phyloP scores from a whole-genome alignment of 2,888 invertebrate species.

The Auanema freiburgensis region DNA sequence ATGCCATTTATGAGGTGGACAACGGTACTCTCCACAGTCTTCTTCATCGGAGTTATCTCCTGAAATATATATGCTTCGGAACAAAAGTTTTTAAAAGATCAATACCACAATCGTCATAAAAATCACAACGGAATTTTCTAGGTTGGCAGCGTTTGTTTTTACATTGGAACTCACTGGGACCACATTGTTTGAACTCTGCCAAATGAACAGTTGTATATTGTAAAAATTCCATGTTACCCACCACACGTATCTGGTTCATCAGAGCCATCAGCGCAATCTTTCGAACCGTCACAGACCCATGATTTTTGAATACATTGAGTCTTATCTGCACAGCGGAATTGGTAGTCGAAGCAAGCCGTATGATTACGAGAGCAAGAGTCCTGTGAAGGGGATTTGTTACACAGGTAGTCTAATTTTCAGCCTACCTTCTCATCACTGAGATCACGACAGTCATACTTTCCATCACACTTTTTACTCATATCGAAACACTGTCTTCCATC shows the following conservation, averaged over 20 bases:
- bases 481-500: conserved; percentile 81
- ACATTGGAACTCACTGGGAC: conserved; percentile 63
- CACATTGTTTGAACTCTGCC: conserved; percentile 62
- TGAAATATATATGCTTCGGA: conserved; percentile 9
- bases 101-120: conserved; percentile 81
- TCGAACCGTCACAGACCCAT: conserved; percentile 68
- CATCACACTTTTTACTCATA: conserved; percentile 86
- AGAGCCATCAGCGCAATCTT: conserved; percentile 86
- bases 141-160: conserved; percentile 65
- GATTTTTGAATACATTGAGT: conserved; percentile 75
- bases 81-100: neutral
- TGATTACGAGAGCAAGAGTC: conserved; percentile 74
- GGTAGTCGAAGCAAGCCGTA: conserved; percentile 67
- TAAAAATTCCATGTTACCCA: conserved; percentile 13
- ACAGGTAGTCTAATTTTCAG: neutral
- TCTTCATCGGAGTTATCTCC: conserved; percentile 84
- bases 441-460: conserved; percentile 80
- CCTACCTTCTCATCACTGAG: conserved; percentile 74
- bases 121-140: conserved; percentile 67
- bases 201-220: conserved; percentile 5
- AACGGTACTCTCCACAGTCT: conserved; percentile 62
- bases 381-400: too few species aligned
- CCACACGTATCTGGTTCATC: conserved; percentile 61
- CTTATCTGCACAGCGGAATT: conserved; percentile 88
- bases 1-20: conserved; percentile 60